Percentiles rank a stretch among this genome's conserved stretches.
phyloP scores from a whole-genome alignment of 2,888 invertebrate genomes.

The Polylopha cassiicola region DNA sequence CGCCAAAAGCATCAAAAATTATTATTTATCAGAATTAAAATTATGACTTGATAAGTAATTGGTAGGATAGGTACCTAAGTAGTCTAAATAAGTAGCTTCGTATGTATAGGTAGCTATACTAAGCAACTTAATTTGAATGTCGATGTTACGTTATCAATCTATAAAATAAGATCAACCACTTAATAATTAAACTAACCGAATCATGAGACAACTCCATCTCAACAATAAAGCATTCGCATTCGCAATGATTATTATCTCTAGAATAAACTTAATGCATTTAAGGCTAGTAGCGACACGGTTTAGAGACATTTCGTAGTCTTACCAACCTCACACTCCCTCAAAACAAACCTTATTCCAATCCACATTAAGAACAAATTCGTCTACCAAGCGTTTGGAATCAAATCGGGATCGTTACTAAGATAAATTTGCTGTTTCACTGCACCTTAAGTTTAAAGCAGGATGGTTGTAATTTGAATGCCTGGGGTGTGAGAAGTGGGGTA shows the following conservation, averaged over 20 bases:
- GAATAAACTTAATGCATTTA: conserved; percentile 76
- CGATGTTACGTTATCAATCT: no score
- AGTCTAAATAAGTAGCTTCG: no score
- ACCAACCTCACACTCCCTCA: conserved; percentile 36
- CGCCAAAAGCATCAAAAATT: no score
- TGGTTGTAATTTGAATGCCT: conserved; percentile 36
- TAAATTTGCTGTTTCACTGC: conserved; percentile 29
- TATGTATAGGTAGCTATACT: no score
- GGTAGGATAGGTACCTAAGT: no score
- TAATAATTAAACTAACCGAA: conserved; percentile 66
- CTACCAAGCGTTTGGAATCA: conserved; percentile 21
- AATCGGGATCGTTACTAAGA: conserved; percentile 23
- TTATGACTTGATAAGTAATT: no score
- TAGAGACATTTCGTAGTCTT: conserved; percentile 64
- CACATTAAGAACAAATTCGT: conserved; percentile 38
- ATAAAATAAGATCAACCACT: conserved; percentile 44
- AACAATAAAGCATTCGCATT: conserved; percentile 65
- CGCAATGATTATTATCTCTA: conserved; percentile 75
- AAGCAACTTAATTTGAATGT: no score
- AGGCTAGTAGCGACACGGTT: conserved; percentile 75
- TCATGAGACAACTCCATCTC: conserved; percentile 74
- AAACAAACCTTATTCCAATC: conserved; percentile 30
- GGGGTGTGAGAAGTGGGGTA: conserved; percentile 30
- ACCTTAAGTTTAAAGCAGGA: conserved; percentile 34
- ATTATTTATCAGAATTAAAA: no score